A percentile compares a stretch with the other conserved stretches of the same genome.
These are phyloP conservation scores for Orthosia cruda DNA, from an alignment of 2,888 invertebrate genomes.

Conservation along the genomic window DNA sequence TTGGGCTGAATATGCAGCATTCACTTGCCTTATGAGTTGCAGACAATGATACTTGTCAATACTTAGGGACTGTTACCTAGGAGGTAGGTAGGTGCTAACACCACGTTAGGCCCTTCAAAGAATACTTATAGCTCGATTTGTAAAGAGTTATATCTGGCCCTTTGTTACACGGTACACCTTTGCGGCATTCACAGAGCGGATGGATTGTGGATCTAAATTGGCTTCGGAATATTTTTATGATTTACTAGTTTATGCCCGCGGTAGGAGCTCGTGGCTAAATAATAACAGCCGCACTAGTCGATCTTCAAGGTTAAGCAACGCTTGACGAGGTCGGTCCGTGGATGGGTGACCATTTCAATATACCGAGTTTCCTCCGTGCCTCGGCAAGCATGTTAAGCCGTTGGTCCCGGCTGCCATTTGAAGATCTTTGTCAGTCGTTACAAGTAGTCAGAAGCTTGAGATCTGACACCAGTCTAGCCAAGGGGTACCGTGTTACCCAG, in stretches of 20 bases:
- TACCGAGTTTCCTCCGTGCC: too few relatives aligned
- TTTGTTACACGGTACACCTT: neutral
- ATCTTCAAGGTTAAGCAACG: too few relatives aligned
- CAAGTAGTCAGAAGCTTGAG: too few relatives aligned
- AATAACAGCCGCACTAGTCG: too few relatives aligned
- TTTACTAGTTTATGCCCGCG: neutral
- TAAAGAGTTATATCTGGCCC: neutral
- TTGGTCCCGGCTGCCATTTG: too few relatives aligned
- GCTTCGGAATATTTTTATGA: neutral
- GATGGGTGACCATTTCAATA: too few relatives aligned
- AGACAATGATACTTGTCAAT: slow-evolving; percentile 41
- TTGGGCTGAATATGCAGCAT: slow-evolving; percentile 41
- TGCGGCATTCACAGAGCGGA: neutral
- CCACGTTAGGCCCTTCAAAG: neutral
- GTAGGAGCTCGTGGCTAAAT: too few relatives aligned
- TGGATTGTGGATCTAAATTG: neutral
- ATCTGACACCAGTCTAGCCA: too few relatives aligned
- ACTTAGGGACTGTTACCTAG: slow-evolving; percentile 7
- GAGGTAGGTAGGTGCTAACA: neutral
- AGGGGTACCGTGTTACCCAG: too few relatives aligned
- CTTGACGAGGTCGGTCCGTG: too few relatives aligned
- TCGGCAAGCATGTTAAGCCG: too few relatives aligned
- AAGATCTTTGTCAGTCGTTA: too few relatives aligned
- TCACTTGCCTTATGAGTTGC: slow-evolving; percentile 45
- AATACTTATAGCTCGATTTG: neutral